Percentiles rank a stretch among this genome's conserved stretches.
phyloP scores from a whole-genome alignment of 2,113 vertebrate species.

The Cnemophilus loriae region DNA sequence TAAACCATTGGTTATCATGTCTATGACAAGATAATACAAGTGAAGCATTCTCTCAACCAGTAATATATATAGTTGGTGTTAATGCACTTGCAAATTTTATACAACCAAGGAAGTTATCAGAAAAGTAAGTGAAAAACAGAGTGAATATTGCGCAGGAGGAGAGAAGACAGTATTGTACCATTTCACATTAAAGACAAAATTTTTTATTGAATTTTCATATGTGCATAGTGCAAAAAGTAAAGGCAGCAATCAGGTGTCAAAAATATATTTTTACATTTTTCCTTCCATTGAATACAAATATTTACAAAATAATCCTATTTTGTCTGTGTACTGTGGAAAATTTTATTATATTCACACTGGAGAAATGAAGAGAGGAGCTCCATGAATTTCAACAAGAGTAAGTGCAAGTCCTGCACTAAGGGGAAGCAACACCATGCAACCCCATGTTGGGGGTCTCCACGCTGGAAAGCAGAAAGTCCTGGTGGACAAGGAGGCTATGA shows the following conservation, averaged over 20 bases:
- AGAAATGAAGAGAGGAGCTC: background rate
- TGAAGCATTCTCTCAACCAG: background rate
- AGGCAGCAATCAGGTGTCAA: background rate
- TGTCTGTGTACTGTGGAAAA: background rate
- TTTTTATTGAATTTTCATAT: background rate
- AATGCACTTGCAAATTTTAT: background rate
- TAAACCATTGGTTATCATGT: background rate
- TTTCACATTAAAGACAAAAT: background rate
- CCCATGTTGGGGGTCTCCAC: rapidly evolving
- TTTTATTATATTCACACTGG: background rate
- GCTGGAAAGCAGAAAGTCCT: background rate
- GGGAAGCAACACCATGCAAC: background rate
- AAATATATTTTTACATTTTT: background rate
- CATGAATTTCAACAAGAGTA: background rate
- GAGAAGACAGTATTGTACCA: background rate
- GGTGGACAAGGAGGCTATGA: background rate
- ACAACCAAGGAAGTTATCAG: background rate
- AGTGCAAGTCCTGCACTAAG: background rate
- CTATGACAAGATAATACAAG: background rate
- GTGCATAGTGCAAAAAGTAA: background rate
- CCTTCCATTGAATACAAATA: background rate
- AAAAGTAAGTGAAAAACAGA: background rate
- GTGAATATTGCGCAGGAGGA: background rate
- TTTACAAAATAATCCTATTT: background rate
- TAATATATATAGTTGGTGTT: background rate